Evolutionary conservation across 1,140 invertebrate species (phyloP).

Genomic region (Paraescarpia echinospica): DNA sequence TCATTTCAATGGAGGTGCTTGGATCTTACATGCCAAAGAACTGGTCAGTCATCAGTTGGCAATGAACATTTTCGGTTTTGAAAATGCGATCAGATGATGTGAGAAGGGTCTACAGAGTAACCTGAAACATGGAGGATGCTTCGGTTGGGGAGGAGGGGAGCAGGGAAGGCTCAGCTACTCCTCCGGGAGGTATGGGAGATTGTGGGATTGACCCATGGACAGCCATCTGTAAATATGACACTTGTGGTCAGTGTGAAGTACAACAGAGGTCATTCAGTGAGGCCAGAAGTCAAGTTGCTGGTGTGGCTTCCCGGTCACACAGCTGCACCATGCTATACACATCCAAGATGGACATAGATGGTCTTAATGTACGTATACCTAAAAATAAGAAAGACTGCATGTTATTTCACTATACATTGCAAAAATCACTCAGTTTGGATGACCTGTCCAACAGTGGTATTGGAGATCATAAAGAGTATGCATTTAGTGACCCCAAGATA

Average conservation of each 20-base stretch:
- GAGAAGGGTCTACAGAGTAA: background rate
- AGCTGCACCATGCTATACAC: background rate
- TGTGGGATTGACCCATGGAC: background rate
- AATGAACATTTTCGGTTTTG: background rate
- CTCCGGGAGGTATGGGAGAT: background rate
- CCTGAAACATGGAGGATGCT: background rate
- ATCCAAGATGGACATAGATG: background rate
- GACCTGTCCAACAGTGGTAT: background rate
- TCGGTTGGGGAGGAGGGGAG: background rate
- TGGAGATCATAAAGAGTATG: background rate
- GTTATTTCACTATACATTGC: background rate
- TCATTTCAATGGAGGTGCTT: background rate
- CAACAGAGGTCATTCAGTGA: background rate
- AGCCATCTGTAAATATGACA: background rate
- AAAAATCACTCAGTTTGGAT: background rate
- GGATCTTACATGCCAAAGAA: background rate
- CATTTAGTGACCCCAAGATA: background rate
- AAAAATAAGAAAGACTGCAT: background rate
- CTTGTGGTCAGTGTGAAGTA: background rate
- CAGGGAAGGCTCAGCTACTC: background rate
- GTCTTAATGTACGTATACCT: background rate
- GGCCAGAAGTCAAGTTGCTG: background rate
- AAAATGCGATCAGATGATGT: background rate
- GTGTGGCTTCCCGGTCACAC: background rate
- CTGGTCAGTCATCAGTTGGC: background rate